These are phyloP conservation scores for Ochropleura plecta DNA, from an alignment of 2,888 invertebrate species.

Conservation along the genomic window DNA sequence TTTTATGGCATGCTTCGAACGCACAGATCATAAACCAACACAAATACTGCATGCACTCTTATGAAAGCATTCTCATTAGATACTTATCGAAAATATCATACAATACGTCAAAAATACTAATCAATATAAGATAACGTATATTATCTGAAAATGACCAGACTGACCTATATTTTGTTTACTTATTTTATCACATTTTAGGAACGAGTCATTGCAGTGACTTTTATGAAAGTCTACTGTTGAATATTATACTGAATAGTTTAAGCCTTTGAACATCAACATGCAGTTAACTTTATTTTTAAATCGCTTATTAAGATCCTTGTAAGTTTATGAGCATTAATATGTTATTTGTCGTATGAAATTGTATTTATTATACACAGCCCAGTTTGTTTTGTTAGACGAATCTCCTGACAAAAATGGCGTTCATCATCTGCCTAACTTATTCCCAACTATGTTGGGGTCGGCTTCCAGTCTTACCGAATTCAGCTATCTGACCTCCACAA, in stretches of 20 bases:
- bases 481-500: no score
- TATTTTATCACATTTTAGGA: constrained; percentile 54
- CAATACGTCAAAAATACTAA: constrained; percentile 49
- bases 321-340: constrained; percentile 54
- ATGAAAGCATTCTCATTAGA: constrained; percentile 67
- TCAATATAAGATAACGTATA: constrained; percentile 58
- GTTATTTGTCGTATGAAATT: constrained; percentile 55
- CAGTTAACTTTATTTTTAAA: constrained; percentile 59
- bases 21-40: constrained; percentile 72
- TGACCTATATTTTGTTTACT: constrained; percentile 59
- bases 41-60: constrained; percentile 60
- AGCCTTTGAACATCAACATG: constrained; percentile 32
- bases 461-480: no score
- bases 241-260: constrained; percentile 23
- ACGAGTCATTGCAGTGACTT: constrained; percentile 36
- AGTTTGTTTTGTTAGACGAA: neutral
- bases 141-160: constrained; percentile 52
- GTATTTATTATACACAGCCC: constrained; percentile 16
- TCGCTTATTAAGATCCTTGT: constrained; percentile 51
- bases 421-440: no score
- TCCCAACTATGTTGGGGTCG: no score
- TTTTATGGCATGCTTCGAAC: constrained; percentile 74
- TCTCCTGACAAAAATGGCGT: neutral
- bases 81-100: constrained; percentile 65
- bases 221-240: constrained; percentile 29